Conservation (phyloP, 2,113 vertebrate species). For the Martes martes region DNA sequence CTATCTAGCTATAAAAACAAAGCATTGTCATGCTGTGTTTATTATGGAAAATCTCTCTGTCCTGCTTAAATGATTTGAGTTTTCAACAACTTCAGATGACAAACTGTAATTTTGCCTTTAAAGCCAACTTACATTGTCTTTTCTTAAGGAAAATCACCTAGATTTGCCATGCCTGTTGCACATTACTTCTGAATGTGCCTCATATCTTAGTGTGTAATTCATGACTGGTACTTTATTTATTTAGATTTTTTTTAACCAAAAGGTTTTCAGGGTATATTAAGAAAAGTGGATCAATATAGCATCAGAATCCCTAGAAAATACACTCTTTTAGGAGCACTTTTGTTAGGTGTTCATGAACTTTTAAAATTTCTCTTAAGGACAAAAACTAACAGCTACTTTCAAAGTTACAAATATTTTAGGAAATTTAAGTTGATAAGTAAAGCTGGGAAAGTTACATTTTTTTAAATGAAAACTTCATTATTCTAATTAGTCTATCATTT, state of each 20-base stretch:
- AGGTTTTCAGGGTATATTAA: not conserved
- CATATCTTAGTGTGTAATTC: not conserved
- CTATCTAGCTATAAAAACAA: constrained; percentile 10
- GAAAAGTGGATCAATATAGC: not conserved
- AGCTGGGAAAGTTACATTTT: not conserved
- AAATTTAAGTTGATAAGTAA: not conserved
- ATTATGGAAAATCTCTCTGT: not conserved
- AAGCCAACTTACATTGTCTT: not conserved
- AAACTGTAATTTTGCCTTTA: not conserved
- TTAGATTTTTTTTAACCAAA: not conserved
- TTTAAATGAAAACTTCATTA: not conserved
- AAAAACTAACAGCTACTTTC: not conserved
- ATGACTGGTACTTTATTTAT: not conserved
- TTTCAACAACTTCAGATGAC: not conserved
- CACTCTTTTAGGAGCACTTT: not conserved
- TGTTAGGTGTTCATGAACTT: not conserved
- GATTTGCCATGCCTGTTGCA: not conserved
- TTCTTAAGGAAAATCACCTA: not conserved
- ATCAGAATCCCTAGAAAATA: not conserved
- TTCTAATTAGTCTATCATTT: not conserved
- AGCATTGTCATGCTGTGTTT: not conserved
- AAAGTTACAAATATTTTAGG: not conserved
- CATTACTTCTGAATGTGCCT: not conserved
- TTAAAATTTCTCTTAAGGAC: not conserved
- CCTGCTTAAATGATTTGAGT: not conserved